Conservation (phyloP, 2,888 invertebrate genomes). For the Lutraria lutraria region DNA sequence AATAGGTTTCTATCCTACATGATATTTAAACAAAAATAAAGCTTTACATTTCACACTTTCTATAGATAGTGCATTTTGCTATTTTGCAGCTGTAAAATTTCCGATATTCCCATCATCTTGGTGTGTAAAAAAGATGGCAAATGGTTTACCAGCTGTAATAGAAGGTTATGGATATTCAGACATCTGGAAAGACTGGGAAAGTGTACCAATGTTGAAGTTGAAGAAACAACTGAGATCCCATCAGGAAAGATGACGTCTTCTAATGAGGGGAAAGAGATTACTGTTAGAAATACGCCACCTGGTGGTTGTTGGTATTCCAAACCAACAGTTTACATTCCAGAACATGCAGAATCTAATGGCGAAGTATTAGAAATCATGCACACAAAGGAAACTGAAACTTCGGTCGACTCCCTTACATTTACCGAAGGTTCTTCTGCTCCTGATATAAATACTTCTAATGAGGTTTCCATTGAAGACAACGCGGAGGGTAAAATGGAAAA, state of each 20-base stretch:
- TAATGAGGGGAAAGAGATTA: background rate
- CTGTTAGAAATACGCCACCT: background rate
- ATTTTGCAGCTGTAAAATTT: constrained; percentile 21
- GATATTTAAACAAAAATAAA: too few relatives aligned
- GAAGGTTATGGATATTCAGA: constrained; percentile 28
- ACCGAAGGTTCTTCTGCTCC: background rate
- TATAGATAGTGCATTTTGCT: too few relatives aligned
- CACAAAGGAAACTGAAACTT: background rate
- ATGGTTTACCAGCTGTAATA: constrained; percentile 29
- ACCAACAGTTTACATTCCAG: background rate
- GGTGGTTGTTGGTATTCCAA: background rate
- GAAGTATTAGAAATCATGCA: too few relatives aligned
- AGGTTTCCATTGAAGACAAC: too few relatives aligned
- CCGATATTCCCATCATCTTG: constrained; percentile 11
- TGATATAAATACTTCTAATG: too few relatives aligned
- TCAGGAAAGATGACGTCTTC: background rate
- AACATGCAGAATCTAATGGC: background rate
- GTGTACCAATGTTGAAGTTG: background rate
- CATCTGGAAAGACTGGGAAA: constrained; percentile 3
- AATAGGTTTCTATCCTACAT: too few relatives aligned
- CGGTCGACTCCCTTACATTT: background rate
- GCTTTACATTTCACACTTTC: too few relatives aligned
- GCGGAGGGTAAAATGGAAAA: too few relatives aligned
- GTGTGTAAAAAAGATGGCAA: background rate
- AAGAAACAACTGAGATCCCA: background rate